These are phyloP conservation scores for Sylvilagus floridanus DNA, from an alignment of 2,797 vertebrate species.

Conservation along the genomic window DNA sequence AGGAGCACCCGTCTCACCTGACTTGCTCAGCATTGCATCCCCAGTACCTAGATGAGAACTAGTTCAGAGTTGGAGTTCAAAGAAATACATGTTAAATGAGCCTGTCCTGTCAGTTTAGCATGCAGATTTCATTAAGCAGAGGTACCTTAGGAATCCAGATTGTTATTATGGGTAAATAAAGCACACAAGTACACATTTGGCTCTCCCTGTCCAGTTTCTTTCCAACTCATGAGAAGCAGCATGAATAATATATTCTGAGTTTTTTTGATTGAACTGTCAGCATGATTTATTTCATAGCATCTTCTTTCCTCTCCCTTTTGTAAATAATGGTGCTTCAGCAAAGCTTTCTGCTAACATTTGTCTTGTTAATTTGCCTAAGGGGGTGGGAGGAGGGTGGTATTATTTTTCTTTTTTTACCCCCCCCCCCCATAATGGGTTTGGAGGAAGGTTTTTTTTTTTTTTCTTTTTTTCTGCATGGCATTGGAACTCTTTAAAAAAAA, in stretches of 20 bases:
- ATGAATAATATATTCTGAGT: constrained; percentile 83
- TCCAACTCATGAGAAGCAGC: constrained; percentile 73
- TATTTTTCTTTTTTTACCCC: constrained; percentile 46
- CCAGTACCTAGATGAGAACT: background rate
- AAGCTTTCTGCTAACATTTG: constrained; percentile 79
- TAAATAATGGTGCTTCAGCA: constrained; percentile 76
- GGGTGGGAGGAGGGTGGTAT: constrained; percentile 29
- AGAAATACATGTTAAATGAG: background rate
- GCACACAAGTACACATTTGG: constrained; percentile 55
- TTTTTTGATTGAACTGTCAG: constrained; percentile 84
- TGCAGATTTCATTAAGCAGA: constrained; percentile 58
- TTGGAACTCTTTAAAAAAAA: background rate
- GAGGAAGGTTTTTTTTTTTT: constrained; percentile 56
- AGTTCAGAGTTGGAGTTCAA: background rate
- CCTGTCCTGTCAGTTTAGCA: constrained; percentile 23
- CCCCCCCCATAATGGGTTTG: constrained; percentile 37
- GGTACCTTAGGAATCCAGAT: constrained; percentile 48
- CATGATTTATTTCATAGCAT: constrained; percentile 81
- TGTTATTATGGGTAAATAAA: constrained; percentile 77
- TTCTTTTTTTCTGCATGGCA: constrained; percentile 23
- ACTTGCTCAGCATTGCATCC: background rate
- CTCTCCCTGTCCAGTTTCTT: constrained; percentile 73
- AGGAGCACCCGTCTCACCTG: background rate
- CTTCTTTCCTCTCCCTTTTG: constrained; percentile 69
- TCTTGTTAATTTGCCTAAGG: constrained; percentile 82